Evolutionary conservation across 1,140 invertebrate genomes (phyloP).

Genomic region (Andricus grossulariae): DNA sequence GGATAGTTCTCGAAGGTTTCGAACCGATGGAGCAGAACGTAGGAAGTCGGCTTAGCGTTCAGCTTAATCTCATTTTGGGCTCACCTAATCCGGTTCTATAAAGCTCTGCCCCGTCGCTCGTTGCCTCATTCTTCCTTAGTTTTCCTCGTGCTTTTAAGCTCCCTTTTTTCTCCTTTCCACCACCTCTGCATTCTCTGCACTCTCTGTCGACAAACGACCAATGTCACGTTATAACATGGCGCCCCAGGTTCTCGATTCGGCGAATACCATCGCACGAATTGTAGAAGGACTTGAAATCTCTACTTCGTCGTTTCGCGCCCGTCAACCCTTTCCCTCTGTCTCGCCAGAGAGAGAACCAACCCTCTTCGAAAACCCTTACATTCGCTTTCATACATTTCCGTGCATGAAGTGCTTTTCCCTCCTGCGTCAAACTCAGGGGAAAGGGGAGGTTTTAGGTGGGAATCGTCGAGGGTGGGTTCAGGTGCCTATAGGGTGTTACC

Average conservation of each 20-base stretch:
- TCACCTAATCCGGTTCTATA: conserved; percentile 58
- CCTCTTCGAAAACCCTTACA: conserved; percentile 46
- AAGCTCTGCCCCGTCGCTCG: conserved; percentile 52
- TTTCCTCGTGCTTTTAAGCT: conserved; percentile 45
- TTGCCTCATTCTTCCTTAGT: conserved; percentile 43
- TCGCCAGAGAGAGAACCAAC: conserved; percentile 50
- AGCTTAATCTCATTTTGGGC: conserved; percentile 58
- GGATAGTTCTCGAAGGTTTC: conserved; percentile 53
- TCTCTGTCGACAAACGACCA: conserved; percentile 30
- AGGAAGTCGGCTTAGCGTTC: conserved; percentile 55
- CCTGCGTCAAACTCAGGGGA: neutral
- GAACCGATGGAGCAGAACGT: conserved; percentile 57
- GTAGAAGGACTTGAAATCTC: conserved; percentile 47
- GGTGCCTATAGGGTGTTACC: conserved; percentile 23
- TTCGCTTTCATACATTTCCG: conserved; percentile 51
- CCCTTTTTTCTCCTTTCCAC: neutral
- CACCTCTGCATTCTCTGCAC: neutral
- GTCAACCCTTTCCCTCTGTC: conserved; percentile 43
- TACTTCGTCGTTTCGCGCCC: conserved; percentile 42
- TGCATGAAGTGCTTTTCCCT: conserved; percentile 47
- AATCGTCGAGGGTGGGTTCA: conserved; percentile 18
- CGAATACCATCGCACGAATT: conserved; percentile 51
- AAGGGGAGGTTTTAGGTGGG: neutral
- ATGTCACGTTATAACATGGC: conserved; percentile 15
- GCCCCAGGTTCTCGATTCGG: conserved; percentile 44